Percentiles rank a stretch among this genome's conserved stretches.
phyloP scores from a whole-genome alignment of 2,113 vertebrate species.

The Psittacula cyanocephala region DNA sequence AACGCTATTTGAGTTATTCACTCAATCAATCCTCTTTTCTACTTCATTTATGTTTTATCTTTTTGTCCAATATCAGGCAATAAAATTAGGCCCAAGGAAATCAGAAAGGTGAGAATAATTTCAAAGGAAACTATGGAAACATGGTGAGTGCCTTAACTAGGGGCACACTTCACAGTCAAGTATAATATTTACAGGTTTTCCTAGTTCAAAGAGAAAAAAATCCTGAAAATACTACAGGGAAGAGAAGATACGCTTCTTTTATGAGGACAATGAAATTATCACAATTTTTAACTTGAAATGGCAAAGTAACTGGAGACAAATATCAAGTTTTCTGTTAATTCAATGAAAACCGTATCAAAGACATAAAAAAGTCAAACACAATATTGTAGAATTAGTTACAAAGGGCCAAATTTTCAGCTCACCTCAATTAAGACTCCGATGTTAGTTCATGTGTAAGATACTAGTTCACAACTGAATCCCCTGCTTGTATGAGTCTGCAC shows the following conservation, averaged over 20 bases:
- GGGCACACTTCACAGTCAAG: neutral
- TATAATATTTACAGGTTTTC: neutral
- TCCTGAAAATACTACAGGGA: neutral
- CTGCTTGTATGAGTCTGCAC: neutral
- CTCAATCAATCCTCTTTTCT: neutral
- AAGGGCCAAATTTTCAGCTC: conserved; percentile 43
- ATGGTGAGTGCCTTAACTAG: neutral
- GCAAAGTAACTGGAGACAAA: neutral
- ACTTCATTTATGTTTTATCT: neutral
- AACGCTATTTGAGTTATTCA: neutral
- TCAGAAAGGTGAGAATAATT: neutral
- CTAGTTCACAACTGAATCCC: neutral
- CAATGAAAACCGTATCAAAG: neutral
- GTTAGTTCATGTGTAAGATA: neutral
- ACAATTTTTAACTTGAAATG: neutral
- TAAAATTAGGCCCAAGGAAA: neutral
- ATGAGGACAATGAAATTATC: neutral
- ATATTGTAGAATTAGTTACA: neutral
- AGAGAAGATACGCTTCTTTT: neutral
- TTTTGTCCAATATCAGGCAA: neutral
- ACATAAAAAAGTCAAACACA: neutral
- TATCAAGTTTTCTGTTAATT: neutral
- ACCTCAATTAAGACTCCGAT: neutral
- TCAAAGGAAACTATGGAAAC: neutral
- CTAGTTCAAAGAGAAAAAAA: neutral